Base-by-base conservation (phyloP, 2,797 vertebrate genomes). In the Phataginus tricuspis region DNA sequence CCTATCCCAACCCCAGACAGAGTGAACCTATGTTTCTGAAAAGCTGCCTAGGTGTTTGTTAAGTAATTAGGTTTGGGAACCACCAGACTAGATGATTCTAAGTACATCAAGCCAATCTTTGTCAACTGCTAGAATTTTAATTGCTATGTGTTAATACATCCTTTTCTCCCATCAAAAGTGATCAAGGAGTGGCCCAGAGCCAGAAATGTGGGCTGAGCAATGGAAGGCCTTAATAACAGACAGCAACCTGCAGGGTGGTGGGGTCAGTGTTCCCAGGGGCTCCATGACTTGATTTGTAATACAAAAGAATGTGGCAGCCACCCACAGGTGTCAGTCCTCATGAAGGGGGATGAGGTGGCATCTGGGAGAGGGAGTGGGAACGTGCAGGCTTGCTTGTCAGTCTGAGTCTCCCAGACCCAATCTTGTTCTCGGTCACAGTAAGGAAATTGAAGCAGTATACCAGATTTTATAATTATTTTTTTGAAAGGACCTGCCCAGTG, bases 401-500 rank as follows among this genome's bases (percentile, higher is more conserved):
- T 69, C 74, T 88, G 18, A 51, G 85, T 55, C 75, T 74, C 59
- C 92, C 64, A 90, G 69, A 78, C 57, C 49, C 69, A 18, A 55
- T 91, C 27, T 92, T n/a, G n/a, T 71, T 94, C 80, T 85, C 37
- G 77, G 12, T 74, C 72, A 77, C 14, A 29, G 34, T 55, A 68
- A 61, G 61, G 92, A 96, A 91, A 94, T 21, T 37, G 42, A 94
- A 68, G 86, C 61, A 94, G 9, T 27, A 2, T 37, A 72, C 21
- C 10, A 91, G n/a, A 90, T 90, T 95, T 89, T 71, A 89, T 59
- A n/a, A 53, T 74, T 93, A 13, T 59, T 91, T 90, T 92, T 64
- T 69, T 12, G 2, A 94, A 45, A 49, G 93, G 90, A 66, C 45
- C 96, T 77, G 23, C 53, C 75, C 27, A 72, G 55, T 66, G 34